phyloP scores from a whole-genome alignment of 2,888 invertebrate genomes.

The Sialis lutaria region DNA sequence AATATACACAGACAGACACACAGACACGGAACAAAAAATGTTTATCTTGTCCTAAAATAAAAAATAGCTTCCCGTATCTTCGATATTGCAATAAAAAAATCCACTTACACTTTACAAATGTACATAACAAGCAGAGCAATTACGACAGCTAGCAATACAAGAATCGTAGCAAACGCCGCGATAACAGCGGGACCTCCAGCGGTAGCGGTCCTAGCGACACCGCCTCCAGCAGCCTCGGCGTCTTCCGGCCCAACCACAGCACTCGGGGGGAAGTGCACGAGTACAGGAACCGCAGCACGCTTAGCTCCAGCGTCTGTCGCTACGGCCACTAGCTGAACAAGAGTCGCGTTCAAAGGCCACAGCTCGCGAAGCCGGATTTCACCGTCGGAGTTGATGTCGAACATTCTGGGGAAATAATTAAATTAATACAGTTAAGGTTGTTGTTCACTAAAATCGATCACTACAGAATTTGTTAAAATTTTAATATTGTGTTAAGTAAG shows the following conservation, averaged over 20 bases:
- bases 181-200: constrained; percentile 23
- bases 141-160: constrained; percentile 55
- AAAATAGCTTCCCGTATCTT: neutral
- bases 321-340: constrained; percentile 60
- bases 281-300: constrained; percentile 51
- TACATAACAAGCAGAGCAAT: constrained; percentile 59
- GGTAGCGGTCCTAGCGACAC: constrained; percentile 12
- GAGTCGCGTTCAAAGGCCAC: constrained; percentile 20
- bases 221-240: constrained; percentile 17
- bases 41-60: no score
- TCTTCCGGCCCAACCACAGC: constrained; percentile 19
- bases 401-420: constrained; percentile 27
- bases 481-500: no score
- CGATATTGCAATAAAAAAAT: no score
- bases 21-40: no score
- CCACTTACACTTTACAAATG: constrained; percentile 53
- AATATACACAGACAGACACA: no score
- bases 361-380: constrained; percentile 33
- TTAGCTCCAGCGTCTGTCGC: constrained; percentile 74
- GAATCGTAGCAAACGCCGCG: constrained; percentile 50
- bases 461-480: no score
- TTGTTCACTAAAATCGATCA: no score
- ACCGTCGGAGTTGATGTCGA: constrained; percentile 45
- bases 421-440: no score
- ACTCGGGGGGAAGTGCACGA: constrained; percentile 35